Base-by-base conservation (phyloP, 2,888 invertebrate species). In the Meganola albula region DNA sequence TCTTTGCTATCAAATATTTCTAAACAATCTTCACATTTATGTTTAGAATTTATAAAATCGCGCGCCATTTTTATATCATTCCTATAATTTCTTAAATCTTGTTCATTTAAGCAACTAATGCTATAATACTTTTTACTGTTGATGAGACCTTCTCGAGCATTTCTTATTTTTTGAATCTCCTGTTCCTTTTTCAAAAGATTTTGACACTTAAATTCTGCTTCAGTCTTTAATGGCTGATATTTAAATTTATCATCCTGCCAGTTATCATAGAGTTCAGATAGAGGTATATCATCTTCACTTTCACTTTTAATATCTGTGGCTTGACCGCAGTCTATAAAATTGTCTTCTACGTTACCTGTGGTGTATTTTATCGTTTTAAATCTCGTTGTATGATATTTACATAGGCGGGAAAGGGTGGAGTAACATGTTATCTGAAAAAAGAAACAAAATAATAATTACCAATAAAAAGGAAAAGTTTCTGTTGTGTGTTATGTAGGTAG, bases 11-110 rank as follows among this genome's bases (percentile, higher is more conserved):
- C 43, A 55, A 65, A 74, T 0, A 10, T 42, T 36, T 54, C 36
- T 4, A 67, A 27, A 59, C 78, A 77, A 12, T 46, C 53, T 2
- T 65, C 55, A 62, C 78, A 77, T 53, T 69, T 72, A 39, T 44
- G 58, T 1, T 21, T n/a, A 0, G 55, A 51, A 20, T 42, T 33
- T 0, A 41, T 16, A 40, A 47, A 72, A 4, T n/a, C 21, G 0
- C n/a, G 24, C 0, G 18, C 42, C 27, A 37, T 34, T 29, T 45
- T 63, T 10, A 27, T 58, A 22, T 33, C 40, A 5, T 32, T 40
- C 18, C 54, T 48, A 20, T 49, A 46, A n/a, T 53, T 46, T 4
- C 38, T 27, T 32, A 67, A 49, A 24, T 68, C 68, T 9, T 26
- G 33, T 12, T 60, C 58, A 39, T 9, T 41, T 32, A 67, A 43